Conservation (phyloP, 2,113 vertebrate species). For the Mixornis gularis region DNA sequence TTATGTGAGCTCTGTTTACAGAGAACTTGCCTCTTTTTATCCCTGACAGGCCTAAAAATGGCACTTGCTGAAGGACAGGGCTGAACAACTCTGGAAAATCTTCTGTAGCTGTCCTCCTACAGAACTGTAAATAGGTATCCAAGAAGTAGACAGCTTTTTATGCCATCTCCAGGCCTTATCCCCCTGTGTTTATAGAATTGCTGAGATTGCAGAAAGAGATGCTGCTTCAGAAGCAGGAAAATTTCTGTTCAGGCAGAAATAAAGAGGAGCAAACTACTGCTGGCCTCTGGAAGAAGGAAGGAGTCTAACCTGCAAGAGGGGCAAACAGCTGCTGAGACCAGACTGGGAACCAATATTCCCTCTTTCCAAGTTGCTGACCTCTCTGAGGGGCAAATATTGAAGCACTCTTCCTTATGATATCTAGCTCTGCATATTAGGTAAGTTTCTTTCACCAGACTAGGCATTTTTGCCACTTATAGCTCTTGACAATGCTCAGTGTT, state of each 20-base stretch:
- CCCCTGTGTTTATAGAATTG: not conserved
- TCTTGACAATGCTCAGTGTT: not conserved
- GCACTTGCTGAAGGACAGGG: not conserved
- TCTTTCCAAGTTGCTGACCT: not conserved
- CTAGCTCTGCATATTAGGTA: not conserved
- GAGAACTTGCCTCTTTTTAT: not conserved
- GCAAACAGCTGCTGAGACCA: not conserved
- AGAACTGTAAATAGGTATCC: not conserved
- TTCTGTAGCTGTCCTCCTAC: not conserved
- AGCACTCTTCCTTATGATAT: not conserved
- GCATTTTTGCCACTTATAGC: not conserved
- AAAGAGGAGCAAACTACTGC: not conserved
- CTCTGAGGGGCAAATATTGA: not conserved
- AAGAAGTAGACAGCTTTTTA: not conserved
- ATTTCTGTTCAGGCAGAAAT: not conserved
- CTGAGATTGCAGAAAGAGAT: not conserved
- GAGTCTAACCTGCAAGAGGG: not conserved
- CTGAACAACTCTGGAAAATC: not conserved
- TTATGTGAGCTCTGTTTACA: not conserved
- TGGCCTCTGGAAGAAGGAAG: not conserved
- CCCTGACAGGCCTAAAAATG: slow-evolving; percentile 8
- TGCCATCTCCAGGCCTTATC: not conserved
- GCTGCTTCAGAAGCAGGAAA: not conserved
- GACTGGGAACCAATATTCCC: not conserved
- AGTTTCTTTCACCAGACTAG: not conserved